Conservation (phyloP, 2,113 vertebrate species). For the Heterochromis multidens region DNA sequence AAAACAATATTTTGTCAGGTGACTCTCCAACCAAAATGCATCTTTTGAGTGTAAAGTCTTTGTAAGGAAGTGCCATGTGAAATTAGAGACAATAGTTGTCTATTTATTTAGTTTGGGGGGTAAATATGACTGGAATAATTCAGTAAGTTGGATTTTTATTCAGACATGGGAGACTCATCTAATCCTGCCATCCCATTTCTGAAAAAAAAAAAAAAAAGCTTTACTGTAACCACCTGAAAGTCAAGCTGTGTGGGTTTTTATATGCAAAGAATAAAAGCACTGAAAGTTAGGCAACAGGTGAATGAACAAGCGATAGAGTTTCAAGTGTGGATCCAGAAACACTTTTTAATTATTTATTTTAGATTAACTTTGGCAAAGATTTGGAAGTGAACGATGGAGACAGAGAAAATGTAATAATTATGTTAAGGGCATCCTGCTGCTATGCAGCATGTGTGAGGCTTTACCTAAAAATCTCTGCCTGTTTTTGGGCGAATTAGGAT, state of each 20-base stretch:
- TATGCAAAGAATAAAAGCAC: not conserved
- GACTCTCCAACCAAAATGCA: not conserved
- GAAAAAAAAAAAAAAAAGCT: not conserved
- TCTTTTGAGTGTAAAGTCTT: not conserved
- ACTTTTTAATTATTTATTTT: not conserved
- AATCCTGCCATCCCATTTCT: not conserved
- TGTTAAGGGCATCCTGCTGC: conserved; percentile 50
- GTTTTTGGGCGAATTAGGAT: conserved; percentile 49
- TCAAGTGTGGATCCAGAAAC: not conserved
- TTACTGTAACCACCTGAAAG: not conserved
- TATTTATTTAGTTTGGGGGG: not conserved
- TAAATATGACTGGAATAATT: not conserved
- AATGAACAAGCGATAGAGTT: not conserved
- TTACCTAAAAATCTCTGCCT: conserved; percentile 53
- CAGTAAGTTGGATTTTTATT: not conserved
- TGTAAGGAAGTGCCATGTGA: not conserved
- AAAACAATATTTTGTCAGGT: not conserved
- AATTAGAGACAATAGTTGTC: not conserved
- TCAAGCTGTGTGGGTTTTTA: not conserved
- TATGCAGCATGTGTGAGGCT: conserved; percentile 50
- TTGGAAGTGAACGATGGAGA: conserved; percentile 19
- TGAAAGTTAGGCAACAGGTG: not conserved
- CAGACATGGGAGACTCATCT: not conserved
- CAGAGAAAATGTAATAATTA: conserved; percentile 6
- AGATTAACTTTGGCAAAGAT: not conserved